Evolutionary conservation across 2,797 vertebrate genomes (phyloP).

Genomic region (Pterois miles): DNA sequence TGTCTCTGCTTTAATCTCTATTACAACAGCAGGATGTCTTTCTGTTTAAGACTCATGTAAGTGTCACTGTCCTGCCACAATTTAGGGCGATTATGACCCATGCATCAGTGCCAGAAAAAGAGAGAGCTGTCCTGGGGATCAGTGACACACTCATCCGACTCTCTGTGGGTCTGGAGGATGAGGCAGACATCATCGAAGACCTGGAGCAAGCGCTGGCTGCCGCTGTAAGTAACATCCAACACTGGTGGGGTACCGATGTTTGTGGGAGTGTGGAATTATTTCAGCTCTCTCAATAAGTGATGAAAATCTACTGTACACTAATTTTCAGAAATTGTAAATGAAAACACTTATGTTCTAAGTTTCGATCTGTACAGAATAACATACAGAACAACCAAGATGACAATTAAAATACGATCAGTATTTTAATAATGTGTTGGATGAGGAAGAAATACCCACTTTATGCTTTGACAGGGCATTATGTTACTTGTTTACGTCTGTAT

Average conservation of each 20-base stretch:
- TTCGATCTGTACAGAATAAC: not conserved
- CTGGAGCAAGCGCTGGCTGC: slow-evolving; percentile 88
- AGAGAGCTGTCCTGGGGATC: slow-evolving; percentile 87
- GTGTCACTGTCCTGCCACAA: not conserved
- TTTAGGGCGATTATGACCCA: slow-evolving; percentile 94
- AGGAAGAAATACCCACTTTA: no score
- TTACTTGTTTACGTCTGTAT: not conserved
- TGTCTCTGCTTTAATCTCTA: not conserved
- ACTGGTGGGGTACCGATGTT: no score
- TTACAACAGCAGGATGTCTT: slow-evolving; percentile 1
- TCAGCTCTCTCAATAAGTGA: not conserved
- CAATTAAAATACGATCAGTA: no score
- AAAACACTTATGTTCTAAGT: not conserved
- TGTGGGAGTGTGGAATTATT: not conserved
- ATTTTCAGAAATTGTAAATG: not conserved
- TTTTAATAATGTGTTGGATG: not conserved
- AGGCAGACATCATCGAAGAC: slow-evolving; percentile 89
- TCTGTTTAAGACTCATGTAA: not conserved
- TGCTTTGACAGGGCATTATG: no score
- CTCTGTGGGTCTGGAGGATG: slow-evolving; percentile 93
- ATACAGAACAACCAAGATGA: not conserved
- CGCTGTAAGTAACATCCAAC: slow-evolving; percentile 83
- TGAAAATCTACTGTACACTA: not conserved
- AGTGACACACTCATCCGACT: slow-evolving; percentile 91
- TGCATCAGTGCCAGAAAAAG: slow-evolving; percentile 86